These are phyloP conservation scores for Dicaeum eximium DNA, from an alignment of 2,113 vertebrate species.

Conservation along the genomic window DNA sequence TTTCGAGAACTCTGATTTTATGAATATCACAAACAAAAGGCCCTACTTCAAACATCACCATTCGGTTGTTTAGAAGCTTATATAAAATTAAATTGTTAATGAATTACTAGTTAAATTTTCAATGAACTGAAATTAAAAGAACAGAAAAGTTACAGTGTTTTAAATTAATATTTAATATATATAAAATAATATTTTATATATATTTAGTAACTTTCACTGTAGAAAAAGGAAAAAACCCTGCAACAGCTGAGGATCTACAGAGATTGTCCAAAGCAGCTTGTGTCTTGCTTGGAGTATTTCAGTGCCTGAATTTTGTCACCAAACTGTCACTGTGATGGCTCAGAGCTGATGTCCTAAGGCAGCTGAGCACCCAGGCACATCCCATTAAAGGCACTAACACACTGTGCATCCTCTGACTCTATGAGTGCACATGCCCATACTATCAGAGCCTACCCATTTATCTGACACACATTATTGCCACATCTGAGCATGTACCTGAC, in stretches of 20 bases:
- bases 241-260: rapidly evolving
- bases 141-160: background rate
- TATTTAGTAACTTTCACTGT: background rate
- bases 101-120: background rate
- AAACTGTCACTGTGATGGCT: background rate
- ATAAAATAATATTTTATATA: too few species aligned
- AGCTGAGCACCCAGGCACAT: background rate
- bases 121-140: background rate
- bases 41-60: background rate
- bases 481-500: background rate
- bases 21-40: background rate
- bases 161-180: too few species aligned
- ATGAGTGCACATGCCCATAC: background rate
- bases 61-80: background rate
- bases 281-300: background rate
- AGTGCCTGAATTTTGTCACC: background rate
- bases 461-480: background rate
- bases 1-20: background rate
- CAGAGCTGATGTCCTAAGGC: background rate
- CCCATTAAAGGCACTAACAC: background rate
- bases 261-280: background rate
- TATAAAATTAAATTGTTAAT: background rate
- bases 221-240: background rate
- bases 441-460: background rate
- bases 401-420: background rate